phyloP scores from a whole-genome alignment of 1,140 invertebrate genomes.

The Hylyphantes graminicola region DNA sequence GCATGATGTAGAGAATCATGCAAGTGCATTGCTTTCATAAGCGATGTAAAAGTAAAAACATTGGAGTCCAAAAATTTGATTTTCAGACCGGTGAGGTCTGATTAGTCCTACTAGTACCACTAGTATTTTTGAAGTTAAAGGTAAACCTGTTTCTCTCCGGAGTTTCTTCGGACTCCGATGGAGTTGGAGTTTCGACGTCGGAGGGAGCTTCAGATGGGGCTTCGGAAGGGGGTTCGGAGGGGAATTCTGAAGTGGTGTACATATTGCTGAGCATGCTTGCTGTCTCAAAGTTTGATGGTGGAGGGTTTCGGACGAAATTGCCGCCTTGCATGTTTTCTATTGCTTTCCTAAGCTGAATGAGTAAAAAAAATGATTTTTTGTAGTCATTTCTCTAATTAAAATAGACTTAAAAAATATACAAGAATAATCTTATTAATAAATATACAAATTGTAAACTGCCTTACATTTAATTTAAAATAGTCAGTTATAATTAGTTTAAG shows the following conservation, averaged over 20 bases:
- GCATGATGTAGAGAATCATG: slow-evolving; percentile 59
- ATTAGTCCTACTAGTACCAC: slow-evolving; percentile 43
- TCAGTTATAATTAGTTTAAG: too few relatives aligned
- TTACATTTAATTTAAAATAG: too few relatives aligned
- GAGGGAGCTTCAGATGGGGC: slow-evolving; percentile 57
- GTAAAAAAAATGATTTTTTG: background rate
- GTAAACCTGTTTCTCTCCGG: slow-evolving; percentile 45
- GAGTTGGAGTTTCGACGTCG: slow-evolving; percentile 53
- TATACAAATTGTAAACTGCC: too few relatives aligned
- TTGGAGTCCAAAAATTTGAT: background rate
- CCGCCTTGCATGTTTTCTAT: slow-evolving; percentile 61
- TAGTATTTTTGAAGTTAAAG: slow-evolving; percentile 51
- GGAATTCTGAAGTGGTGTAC: slow-evolving; percentile 31
- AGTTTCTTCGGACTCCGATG: slow-evolving; percentile 39
- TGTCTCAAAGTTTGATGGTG: slow-evolving; percentile 43
- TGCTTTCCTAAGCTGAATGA: slow-evolving; percentile 55
- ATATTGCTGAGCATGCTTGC: slow-evolving; percentile 39
- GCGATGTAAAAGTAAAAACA: slow-evolving; percentile 24
- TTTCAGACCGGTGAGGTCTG: slow-evolving; percentile 59
- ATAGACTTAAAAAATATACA: too few relatives aligned
- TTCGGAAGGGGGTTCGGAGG: slow-evolving; percentile 60
- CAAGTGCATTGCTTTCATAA: slow-evolving; percentile 14
- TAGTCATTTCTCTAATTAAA: too few relatives aligned
- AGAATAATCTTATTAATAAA: too few relatives aligned
- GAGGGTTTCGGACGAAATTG: slow-evolving; percentile 42